These are phyloP conservation scores for Melanaphis sacchari DNA, from an alignment of 1,140 invertebrate species.

Conservation along the genomic window DNA sequence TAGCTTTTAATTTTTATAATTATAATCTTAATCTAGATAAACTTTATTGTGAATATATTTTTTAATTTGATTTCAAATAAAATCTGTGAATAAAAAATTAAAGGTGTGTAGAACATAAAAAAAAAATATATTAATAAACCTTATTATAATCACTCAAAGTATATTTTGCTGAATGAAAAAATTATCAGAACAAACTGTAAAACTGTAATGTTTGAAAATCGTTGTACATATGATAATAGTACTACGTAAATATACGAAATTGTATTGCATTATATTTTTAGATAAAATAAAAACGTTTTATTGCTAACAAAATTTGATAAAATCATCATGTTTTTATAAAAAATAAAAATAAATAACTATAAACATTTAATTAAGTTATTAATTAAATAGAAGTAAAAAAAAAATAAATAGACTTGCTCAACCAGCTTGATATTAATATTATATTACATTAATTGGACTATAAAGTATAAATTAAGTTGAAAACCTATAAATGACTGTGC, in stretches of 20 bases:
- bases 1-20: neutral
- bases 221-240: neutral
- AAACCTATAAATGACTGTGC: neutral
- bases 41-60: neutral
- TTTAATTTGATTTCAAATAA: neutral
- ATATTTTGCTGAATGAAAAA: neutral
- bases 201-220: neutral
- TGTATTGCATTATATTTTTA: neutral
- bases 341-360: no score
- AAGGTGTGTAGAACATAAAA: neutral
- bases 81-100: neutral
- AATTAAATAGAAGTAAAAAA: constrained; percentile 3
- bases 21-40: neutral
- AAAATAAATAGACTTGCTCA: neutral
- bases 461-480: neutral
- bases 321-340: neutral
- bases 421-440: neutral
- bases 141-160: neutral
- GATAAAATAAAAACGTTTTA: neutral
- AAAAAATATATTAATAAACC: neutral
- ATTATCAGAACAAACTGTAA: neutral
- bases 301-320: neutral
- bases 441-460: constrained; percentile 1
- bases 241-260: no score
- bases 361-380: neutral